Evolutionary conservation across 2,888 invertebrate genomes (phyloP), one percentile per base, ranked within the genome.

Genomic region (Chloromyia formosa): DNA sequence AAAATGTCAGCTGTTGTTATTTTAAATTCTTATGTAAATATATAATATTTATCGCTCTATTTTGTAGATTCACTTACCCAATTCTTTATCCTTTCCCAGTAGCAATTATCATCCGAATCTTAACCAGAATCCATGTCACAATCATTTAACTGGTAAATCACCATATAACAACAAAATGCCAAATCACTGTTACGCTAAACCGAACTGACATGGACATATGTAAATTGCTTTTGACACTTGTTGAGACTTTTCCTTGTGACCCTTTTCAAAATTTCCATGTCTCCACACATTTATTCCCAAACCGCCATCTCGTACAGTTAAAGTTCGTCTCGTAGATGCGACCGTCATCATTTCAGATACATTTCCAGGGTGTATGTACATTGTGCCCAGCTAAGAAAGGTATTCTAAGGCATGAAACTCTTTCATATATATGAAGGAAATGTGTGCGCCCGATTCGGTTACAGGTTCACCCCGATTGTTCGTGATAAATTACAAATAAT

Each of bases 401-500:
- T 40, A 40, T 62, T 45, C 49, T 20, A 12, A 45, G 14, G 1
- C 18, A 62, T 27, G 7, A 18, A 18, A 61, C 45, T 23, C 45
- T 62, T 58, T 73, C 27, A 73, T 73, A 66, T 53, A 42, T 35
- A 35, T 35, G 27, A 22, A 71, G 74, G 49, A 60, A 54, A 35
- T 35, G 27, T 7, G 61, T 18, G 42, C 4, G 27, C 27, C 7
- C 27, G 27, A 35, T 35, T 35, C 27, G 27, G 27, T 58, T 61
- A 75, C 73, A 75, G 75, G 61, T 66, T 22, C 66, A 75, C 62
- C 69, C 62, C 69, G 69, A 77, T 75, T 77, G 62, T 74, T 77
- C 75, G 75, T 77, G 75, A 77, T 77, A 75, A 77, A 77, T 77
- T 77, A 72, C 77, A 75, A 73, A 77, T 77, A 75, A 77, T 77